A percentile compares a stretch with the other conserved stretches of the same genome.
phyloP scores from a whole-genome alignment of 2,797 vertebrate species.

The Artibeus jamaicensis region DNA sequence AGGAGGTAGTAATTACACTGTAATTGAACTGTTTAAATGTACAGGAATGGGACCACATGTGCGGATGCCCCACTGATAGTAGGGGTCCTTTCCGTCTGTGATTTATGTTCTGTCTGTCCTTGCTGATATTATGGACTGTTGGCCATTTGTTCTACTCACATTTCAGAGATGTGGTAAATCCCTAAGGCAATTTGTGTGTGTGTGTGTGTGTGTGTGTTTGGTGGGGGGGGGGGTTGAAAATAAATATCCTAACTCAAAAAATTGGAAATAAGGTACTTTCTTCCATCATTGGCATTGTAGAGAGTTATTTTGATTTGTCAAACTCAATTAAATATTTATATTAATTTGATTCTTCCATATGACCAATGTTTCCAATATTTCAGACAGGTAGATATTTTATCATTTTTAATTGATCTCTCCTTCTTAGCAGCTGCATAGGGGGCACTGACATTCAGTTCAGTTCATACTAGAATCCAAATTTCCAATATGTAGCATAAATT shows the following conservation, averaged over 20 bases:
- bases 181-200: background rate
- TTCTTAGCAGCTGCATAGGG: background rate
- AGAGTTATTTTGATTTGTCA: background rate
- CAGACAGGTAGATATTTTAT: background rate
- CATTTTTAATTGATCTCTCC: background rate
- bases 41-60: background rate
- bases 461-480: background rate
- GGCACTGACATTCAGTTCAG: background rate
- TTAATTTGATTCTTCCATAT: background rate
- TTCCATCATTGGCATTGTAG: background rate
- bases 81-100: background rate
- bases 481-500: background rate
- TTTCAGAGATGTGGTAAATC: background rate
- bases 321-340: background rate
- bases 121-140: background rate
- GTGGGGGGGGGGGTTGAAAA: background rate
- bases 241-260: background rate
- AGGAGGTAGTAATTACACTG: background rate
- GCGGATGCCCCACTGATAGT: background rate
- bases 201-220: too few relatives aligned
- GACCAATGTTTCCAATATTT: background rate
- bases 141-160: background rate
- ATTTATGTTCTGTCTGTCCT: background rate
- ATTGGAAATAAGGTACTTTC: background rate
- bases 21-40: background rate